Base-by-base conservation (phyloP, 2,888 invertebrate species). In the Tetanocera ferruginea region DNA sequence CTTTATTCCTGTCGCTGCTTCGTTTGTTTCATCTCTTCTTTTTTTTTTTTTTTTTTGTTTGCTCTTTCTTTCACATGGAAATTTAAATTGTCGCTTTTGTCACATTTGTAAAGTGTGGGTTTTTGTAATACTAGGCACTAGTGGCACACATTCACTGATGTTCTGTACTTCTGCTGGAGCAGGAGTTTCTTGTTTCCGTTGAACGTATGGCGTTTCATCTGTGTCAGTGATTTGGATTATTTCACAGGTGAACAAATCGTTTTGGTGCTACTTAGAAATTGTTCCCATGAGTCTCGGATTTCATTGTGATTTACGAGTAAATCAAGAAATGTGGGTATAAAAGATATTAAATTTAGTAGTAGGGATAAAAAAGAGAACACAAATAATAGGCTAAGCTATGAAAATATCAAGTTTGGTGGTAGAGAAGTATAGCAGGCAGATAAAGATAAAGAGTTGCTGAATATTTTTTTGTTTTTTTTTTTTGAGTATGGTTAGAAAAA, bases 221-320 rank as follows among this genome's bases (percentile, higher is more conserved):
- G 78, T 76, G 74, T 77, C 74, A 75, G 73, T 80, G 80, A 79
- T 81, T 80, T 78, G 72, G 78, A 81, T 81, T 80, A 80, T 80
- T 80, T 79, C 76, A 78, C 80, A 80, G 80, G 79, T 81, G 80
- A 80, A 81, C 80, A 81, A 81, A 81, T 80, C 79, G 78, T 70
- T 80, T 80, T 79, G 74, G 67, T 78, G 80, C 81, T 77, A 81
- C 80, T 81, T 81, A 79, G 75, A 52, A 76, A 80, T 78, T 76
- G 75, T 62, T 74, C 81, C 78, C 80, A 69, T 51, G 75, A 67
- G 80, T 51, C 69, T 69, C 51, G 49, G 69, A 51, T 69, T 69
- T 49, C 69, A 69, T 51, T 69, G 69, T 69, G 69, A 69, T 69
- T 69, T 69, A 69, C 51, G 69, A 51, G 51, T 49, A 49, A 49